A percentile compares a stretch with the other conserved stretches of the same genome.
phyloP scores from a whole-genome alignment of 1,140 invertebrate genomes.

The Sinella curviseta region DNA sequence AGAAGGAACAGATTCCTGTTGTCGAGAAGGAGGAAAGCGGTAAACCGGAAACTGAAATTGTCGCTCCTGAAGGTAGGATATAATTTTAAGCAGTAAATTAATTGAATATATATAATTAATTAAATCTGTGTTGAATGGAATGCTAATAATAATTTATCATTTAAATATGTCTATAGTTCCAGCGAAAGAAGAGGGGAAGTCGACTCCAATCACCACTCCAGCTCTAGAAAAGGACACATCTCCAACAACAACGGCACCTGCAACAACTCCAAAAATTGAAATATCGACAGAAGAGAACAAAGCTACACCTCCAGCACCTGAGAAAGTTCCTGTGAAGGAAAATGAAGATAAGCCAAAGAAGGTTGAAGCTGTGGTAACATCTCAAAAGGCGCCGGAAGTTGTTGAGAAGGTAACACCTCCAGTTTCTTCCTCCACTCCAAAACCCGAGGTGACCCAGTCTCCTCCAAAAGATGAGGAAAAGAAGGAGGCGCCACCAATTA shows the following conservation, averaged over 20 bases:
- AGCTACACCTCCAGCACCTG: not conserved
- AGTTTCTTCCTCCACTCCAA: not conserved
- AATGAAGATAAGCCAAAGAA: not conserved
- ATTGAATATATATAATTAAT: too few relatives aligned
- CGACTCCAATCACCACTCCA: too few relatives aligned
- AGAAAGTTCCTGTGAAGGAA: not conserved
- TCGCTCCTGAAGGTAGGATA: too few relatives aligned
- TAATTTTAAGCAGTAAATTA: too few relatives aligned
- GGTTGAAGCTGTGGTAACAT: not conserved
- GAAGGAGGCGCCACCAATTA: too few relatives aligned
- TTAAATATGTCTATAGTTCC: too few relatives aligned
- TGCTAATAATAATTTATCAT: too few relatives aligned
- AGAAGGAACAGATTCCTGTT: not conserved
- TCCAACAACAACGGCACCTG: not conserved
- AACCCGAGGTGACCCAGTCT: not conserved
- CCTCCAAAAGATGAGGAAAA: too few relatives aligned
- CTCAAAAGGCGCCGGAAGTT: not conserved
- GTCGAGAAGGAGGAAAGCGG: too few relatives aligned
- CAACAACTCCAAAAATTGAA: not conserved
- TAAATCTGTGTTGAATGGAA: too few relatives aligned
- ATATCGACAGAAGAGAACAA: not conserved
- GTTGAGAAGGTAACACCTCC: not conserved
- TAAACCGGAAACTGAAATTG: too few relatives aligned
- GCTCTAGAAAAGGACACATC: not conserved
- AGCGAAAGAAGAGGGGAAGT: too few relatives aligned